phyloP scores from a whole-genome alignment of 2,888 invertebrate genomes.

The Rhopalosiphum nymphaeae region DNA sequence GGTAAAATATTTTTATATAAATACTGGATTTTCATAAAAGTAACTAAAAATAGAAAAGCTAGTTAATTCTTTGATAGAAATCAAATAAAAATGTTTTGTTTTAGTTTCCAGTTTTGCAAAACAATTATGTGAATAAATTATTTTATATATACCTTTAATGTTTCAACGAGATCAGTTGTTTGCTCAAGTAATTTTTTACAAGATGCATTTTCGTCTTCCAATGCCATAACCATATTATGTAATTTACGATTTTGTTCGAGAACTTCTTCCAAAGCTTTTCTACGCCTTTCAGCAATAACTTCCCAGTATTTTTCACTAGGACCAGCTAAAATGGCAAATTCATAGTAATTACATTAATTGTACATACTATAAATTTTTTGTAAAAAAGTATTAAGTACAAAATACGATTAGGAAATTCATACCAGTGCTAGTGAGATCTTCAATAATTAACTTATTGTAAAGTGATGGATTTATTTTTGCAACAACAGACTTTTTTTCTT shows the following conservation, averaged over 20 bases:
- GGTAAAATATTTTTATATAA: background rate
- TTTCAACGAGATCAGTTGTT: constrained; percentile 81
- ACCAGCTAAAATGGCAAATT: constrained; percentile 20
- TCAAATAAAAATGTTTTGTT: background rate
- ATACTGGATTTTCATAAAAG: background rate
- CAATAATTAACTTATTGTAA: constrained; percentile 50
- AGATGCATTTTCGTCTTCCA: constrained; percentile 78
- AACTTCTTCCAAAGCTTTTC: constrained; percentile 79
- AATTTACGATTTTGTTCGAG: constrained; percentile 80
- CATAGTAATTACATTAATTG: background rate
- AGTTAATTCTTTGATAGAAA: background rate
- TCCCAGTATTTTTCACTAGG: constrained; percentile 77
- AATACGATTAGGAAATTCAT: background rate
- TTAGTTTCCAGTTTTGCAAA: background rate
- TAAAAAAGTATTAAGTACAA: background rate
- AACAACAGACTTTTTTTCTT: background rate
- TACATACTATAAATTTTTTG: background rate
- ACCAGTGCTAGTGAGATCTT: constrained; percentile 54
- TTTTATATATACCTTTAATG: constrained; percentile 74
- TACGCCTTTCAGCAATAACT: constrained; percentile 80
- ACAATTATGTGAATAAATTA: background rate
- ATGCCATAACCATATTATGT: constrained; percentile 72
- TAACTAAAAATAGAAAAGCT: background rate
- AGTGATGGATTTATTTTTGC: constrained; percentile 48
- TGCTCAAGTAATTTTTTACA: constrained; percentile 83